Conservation (phyloP, 2,113 vertebrate genomes). For the Platysteira castanea region DNA sequence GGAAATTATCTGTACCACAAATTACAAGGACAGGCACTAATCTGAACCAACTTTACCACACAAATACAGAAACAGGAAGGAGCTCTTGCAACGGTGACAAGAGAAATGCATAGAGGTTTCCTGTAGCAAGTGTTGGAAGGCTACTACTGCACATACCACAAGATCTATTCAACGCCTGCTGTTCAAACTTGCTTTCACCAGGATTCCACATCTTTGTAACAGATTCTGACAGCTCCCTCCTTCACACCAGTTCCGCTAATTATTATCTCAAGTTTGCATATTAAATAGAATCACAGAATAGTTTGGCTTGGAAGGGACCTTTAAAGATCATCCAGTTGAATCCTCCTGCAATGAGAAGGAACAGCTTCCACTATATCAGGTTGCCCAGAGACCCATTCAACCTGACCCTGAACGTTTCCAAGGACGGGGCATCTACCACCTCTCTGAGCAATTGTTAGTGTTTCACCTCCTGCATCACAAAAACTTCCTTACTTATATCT, state of each 20-base stretch:
- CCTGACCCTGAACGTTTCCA: background rate
- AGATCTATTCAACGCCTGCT: background rate
- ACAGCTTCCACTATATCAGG: background rate
- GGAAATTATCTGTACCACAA: background rate
- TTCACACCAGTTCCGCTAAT: background rate
- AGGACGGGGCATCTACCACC: background rate
- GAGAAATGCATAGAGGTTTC: background rate
- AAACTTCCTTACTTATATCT: background rate
- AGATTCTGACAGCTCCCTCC: background rate
- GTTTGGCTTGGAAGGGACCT: background rate
- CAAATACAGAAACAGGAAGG: background rate
- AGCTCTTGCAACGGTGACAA: background rate
- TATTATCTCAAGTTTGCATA: background rate
- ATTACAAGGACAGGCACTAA: background rate
- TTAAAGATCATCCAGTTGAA: background rate
- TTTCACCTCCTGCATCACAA: background rate
- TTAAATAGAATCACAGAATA: background rate
- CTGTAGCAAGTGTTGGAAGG: background rate
- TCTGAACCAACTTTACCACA: background rate
- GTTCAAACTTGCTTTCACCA: background rate
- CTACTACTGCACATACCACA: background rate
- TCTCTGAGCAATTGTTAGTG: background rate
- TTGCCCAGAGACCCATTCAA: background rate
- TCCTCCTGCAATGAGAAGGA: rapidly evolving
- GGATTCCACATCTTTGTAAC: background rate